These are phyloP conservation scores for Sebastes cheni DNA, from an alignment of 2,797 vertebrate genomes.

Conservation along the genomic window DNA sequence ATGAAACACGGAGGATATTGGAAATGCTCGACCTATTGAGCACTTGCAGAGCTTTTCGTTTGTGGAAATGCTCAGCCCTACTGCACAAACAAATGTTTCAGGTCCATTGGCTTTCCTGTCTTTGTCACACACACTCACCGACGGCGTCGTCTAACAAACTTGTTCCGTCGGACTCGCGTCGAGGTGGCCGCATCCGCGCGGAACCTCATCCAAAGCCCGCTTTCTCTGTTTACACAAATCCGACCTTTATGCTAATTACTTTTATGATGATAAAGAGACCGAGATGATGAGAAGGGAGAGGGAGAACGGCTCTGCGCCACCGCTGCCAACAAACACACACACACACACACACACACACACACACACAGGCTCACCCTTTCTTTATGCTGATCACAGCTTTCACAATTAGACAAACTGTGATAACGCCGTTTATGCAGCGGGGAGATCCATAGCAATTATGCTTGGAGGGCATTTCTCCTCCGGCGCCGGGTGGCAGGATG, in stretches of 20 bases:
- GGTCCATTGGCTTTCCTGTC: background rate
- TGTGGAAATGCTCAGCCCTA: background rate
- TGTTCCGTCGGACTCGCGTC: background rate
- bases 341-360: background rate
- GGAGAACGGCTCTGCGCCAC: background rate
- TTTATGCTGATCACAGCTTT: slow-evolving; percentile 79
- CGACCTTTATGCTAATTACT: slow-evolving; percentile 74
- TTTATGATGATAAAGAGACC: slow-evolving; percentile 53
- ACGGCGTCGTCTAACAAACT: background rate
- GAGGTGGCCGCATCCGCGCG: slow-evolving; percentile 22
- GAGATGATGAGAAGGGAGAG: slow-evolving; percentile 14
- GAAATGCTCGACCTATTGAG: background rate
- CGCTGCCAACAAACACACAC: slow-evolving; percentile 3
- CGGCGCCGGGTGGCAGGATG: slow-evolving; percentile 13
- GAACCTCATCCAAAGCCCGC: slow-evolving; percentile 33
- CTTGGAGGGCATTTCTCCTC: slow-evolving; percentile 77
- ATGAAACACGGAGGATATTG: background rate
- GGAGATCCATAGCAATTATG: slow-evolving; percentile 77
- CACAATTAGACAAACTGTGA: slow-evolving; percentile 79
- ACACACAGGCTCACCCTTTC: slow-evolving; percentile 6
- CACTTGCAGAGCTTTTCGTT: background rate
- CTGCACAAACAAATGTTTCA: background rate
- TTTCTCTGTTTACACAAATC: slow-evolving; percentile 57
- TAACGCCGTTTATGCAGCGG: slow-evolving; percentile 70
- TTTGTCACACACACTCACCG: background rate